Base-by-base conservation (phyloP, 2,888 invertebrate genomes). In the Platycheirus rosarum region DNA sequence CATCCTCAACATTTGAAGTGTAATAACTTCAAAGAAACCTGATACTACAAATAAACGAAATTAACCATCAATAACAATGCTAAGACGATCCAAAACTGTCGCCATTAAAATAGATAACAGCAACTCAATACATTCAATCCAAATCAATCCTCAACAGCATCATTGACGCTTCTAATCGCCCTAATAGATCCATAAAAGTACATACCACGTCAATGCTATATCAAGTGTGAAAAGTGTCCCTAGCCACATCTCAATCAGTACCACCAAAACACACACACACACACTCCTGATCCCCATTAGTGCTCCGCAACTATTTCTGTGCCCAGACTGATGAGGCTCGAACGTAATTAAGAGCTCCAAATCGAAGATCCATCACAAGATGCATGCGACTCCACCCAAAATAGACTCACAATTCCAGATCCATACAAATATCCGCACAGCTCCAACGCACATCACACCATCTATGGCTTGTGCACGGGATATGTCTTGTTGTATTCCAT, bases 111-210 rank as follows among this genome's bases (percentile, higher is more conserved):
- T 78, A 78, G 71, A 53, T 53, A 44, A 46, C 29, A 11, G 49
- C 23, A 53, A 20, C 16, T 18, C 44, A 23, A 11, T 11, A 1
- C 14, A 51, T 20, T 37, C 65, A 60, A 65, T 68, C 71, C 60
- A 46, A 78, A 60, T 78, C 60, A 51, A 66, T 62, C 63, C 26
- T 70, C 65, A 74, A 65, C 75, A 23, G 26, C 37, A 51, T 60
- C 40, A 48, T 42, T 57, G 69, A 57, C 44, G 46, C 60, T 35
- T 13, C 5, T 29, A 18, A 65, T 57, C 65, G 51, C 60, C 32
- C 74, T 70, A 69, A 80, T 75, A 70, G 57, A 70, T 75, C 79
- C 80, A 80, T 80, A 75, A 71, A 75, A 80, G 75, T 51, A 63
- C 69, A 63, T 63, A 35, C 65, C 37, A 32, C 20, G 60, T 63